Base-by-base conservation (phyloP, 2,797 vertebrate genomes). In the Spondyliosoma cantharus region DNA sequence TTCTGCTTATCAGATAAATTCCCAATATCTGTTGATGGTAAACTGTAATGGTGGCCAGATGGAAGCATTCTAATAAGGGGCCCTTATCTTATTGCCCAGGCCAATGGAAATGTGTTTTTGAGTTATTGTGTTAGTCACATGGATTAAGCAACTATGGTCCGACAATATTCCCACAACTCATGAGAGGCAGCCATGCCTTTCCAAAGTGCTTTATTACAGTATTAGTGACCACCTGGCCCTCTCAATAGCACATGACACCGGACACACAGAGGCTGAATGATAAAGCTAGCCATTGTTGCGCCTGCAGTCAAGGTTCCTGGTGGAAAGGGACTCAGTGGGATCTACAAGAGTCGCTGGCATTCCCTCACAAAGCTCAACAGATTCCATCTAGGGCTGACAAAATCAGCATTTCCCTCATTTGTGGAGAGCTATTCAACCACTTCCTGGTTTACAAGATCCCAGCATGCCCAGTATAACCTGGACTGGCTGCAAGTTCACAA, bases 371-470 rank as follows among this genome's bases (percentile, higher is more conserved):
- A 90, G 82, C 83, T 54, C 8, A 0, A 75, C 66, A 72, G 92
- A 93, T 90, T 88, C 63, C 81, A 89, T 90, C 90, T 88, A 56
- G 24, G 43, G 76, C 76, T 66, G 57, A 91, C 88, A 91, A 86
- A 87, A 80, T 90, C 88, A 85, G 88, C 90, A 65, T 88, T 93
- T 93, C 91, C 92, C 86, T 87, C 86, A 84, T 93, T 93, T 93
- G 92, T 92, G 81, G 74, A 62, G 81, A 59, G 80, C 86, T 77
- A 91, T 93, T 92, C 81, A 91, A 85, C 59, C 85, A 90, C 89
- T 92, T 93, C 92, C 93, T 91, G 87, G 83, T 93, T 91, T 84
- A 86, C 80, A 82, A 80, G 86, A 91, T 81, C 71, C 48, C 87
- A 89, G 83, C 81, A 78, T 52, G 88, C 77, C 69, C 45, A 66